Evolutionary conservation across 2,888 invertebrate genomes (phyloP).

Genomic region (Cataglyphis albicans): DNA sequence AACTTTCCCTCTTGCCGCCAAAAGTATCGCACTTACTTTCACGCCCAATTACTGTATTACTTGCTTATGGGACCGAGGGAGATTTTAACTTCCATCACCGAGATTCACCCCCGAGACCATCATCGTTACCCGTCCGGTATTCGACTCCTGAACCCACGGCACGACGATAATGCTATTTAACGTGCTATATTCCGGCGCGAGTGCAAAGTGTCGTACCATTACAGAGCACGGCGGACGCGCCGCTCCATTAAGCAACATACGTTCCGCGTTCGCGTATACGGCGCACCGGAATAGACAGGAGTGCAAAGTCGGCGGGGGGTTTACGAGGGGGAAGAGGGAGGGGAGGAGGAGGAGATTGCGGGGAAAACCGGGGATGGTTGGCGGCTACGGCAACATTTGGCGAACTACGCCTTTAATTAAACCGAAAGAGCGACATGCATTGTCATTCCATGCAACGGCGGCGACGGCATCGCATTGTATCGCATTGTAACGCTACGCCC

Average conservation of each 20-base stretch:
- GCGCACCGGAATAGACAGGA: constrained; percentile 23
- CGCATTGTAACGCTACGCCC: constrained; percentile 52
- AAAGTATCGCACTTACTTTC: constrained; percentile 34
- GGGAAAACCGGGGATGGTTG: constrained; percentile 19
- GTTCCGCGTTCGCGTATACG: constrained; percentile 54
- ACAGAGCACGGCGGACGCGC: constrained; percentile 69
- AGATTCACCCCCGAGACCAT: constrained; percentile 4
- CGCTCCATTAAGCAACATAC: constrained; percentile 75
- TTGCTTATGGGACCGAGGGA: constrained; percentile 22
- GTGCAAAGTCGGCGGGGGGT: constrained; percentile 15
- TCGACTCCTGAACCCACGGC: constrained; percentile 58
- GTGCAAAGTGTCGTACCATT: constrained; percentile 77
- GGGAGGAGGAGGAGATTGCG: background rate
- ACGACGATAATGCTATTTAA: constrained; percentile 74
- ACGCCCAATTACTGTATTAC: background rate
- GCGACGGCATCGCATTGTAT: constrained; percentile 51
- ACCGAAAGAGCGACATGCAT: constrained; percentile 76
- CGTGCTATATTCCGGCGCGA: constrained; percentile 61
- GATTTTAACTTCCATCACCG: constrained; percentile 50
- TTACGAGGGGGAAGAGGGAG: background rate
- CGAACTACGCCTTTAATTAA: constrained; percentile 78
- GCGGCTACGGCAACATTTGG: constrained; percentile 64
- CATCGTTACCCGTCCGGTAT: constrained; percentile 53
- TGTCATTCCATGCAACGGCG: constrained; percentile 66
- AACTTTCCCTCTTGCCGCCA: constrained; percentile 1